Evolutionary conservation across 2,113 vertebrate genomes (phyloP).

Genomic region (Pollachius pollachius): DNA sequence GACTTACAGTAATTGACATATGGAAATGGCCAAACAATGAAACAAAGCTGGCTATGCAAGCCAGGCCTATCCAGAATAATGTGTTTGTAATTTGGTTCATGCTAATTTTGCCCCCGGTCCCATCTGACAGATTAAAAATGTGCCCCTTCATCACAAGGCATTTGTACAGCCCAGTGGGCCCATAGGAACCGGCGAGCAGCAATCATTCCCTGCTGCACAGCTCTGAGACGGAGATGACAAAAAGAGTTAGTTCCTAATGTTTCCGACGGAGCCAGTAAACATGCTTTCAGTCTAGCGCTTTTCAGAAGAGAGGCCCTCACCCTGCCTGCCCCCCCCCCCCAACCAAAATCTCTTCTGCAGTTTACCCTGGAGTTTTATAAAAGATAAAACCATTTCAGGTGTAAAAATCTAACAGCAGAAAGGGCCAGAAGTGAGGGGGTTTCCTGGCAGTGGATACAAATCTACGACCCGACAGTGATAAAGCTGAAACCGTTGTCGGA

Average conservation of each 20-base stretch:
- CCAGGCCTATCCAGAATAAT: not conserved
- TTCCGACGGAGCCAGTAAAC: conserved; percentile 20
- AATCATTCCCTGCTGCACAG: conserved; percentile 59
- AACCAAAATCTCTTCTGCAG: not conserved
- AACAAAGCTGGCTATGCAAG: not conserved
- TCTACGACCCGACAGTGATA: too few relatives aligned
- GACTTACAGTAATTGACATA: conserved; percentile 12
- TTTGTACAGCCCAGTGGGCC: conserved; percentile 58
- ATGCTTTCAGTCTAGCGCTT: conserved; percentile 13
- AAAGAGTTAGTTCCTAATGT: conserved; percentile 23
- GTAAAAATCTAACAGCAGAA: too few relatives aligned
- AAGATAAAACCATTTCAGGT: not conserved
- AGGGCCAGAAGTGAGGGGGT: too few relatives aligned
- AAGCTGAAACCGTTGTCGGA: too few relatives aligned
- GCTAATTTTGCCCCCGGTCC: conserved; percentile 48
- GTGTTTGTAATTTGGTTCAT: conserved; percentile 39
- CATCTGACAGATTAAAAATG: conserved; percentile 59
- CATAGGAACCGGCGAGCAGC: conserved; percentile 44
- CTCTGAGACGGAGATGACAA: conserved; percentile 38
- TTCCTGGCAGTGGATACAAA: too few relatives aligned
- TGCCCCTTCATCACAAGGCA: conserved; percentile 46
- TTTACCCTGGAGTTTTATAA: conserved; percentile 1
- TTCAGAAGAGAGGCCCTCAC: too few relatives aligned
- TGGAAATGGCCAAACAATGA: conserved; percentile 19
- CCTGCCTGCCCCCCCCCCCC: not conserved